These are phyloP conservation scores for Scrobipalpa atriplicella DNA, from an alignment of 2,888 invertebrate species.

Conservation along the genomic window DNA sequence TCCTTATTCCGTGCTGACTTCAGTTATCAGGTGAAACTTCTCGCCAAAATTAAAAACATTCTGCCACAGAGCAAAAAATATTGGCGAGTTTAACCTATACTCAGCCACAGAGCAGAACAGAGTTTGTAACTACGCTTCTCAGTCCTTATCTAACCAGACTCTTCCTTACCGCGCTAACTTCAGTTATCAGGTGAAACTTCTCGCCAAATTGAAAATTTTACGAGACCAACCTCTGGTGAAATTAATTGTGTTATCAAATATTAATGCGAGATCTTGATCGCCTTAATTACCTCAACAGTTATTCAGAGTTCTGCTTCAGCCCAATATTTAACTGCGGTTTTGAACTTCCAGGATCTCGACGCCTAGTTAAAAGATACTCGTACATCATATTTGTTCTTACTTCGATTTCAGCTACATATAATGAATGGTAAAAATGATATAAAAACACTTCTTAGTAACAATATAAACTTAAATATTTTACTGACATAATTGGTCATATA, in stretches of 20 bases:
- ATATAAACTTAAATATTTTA: no score
- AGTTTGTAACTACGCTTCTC: background rate
- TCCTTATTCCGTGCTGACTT: constrained; percentile 65
- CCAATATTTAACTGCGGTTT: background rate
- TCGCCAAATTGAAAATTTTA: constrained; percentile 78
- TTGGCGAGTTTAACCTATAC: no score
- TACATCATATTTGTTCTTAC: no score
- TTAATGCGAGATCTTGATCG: constrained; percentile 72
- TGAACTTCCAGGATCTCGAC: no score
- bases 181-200: constrained; percentile 80
- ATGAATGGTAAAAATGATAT: no score
- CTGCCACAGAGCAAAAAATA: no score
- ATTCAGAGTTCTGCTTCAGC: constrained; percentile 30
- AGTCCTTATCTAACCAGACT: constrained; percentile 63
- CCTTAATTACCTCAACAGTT: constrained; percentile 60
- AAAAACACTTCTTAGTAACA: no score
- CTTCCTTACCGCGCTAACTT: constrained; percentile 63
- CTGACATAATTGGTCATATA: no score
- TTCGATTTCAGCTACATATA: no score
- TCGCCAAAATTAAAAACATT: constrained; percentile 77
- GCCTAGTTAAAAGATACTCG: background rate
- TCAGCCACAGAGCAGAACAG: background rate
- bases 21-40: constrained; percentile 80
- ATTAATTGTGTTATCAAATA: constrained; percentile 82
- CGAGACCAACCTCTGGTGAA: constrained; percentile 54